Conservation (phyloP, 2,113 vertebrate species). For the Misgurnus anguillicaudatus region DNA sequence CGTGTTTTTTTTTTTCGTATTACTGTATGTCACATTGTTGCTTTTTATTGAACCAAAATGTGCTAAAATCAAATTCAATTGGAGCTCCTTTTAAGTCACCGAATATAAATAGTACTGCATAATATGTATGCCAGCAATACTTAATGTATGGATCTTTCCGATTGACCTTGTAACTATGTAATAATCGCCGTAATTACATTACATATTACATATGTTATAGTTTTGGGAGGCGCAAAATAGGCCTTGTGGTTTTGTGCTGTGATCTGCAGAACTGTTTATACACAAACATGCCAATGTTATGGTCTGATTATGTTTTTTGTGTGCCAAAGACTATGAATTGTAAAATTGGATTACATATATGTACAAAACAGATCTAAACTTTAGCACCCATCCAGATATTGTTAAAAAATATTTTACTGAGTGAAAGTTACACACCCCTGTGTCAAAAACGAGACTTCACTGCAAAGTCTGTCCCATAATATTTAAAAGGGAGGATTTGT, state of each 20-base stretch:
- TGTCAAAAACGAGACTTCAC: no score
- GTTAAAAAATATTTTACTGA: neutral
- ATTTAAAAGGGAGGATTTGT: conserved; percentile 57
- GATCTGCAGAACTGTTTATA: neutral
- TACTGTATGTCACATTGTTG: neutral
- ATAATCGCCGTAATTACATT: conserved; percentile 5
- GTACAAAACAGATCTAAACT: neutral
- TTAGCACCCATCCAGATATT: no score
- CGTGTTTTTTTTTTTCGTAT: neutral
- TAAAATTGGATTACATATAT: conserved; percentile 24
- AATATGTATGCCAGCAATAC: neutral
- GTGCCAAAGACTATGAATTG: conserved; percentile 29
- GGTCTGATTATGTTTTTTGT: neutral
- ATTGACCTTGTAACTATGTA: conserved; percentile 23
- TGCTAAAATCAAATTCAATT: neutral
- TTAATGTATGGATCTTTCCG: neutral
- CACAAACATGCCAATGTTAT: neutral
- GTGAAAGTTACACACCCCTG: neutral
- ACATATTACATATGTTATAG: conserved; percentile 39
- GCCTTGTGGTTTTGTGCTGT: neutral
- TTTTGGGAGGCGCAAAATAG: conserved; percentile 13
- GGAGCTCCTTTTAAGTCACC: neutral
- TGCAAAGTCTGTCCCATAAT: conserved; percentile 29
- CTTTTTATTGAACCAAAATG: neutral
- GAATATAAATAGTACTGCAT: neutral